Evolutionary conservation across 2,113 vertebrate genomes (phyloP).

Genomic region (Scomber japonicus): DNA sequence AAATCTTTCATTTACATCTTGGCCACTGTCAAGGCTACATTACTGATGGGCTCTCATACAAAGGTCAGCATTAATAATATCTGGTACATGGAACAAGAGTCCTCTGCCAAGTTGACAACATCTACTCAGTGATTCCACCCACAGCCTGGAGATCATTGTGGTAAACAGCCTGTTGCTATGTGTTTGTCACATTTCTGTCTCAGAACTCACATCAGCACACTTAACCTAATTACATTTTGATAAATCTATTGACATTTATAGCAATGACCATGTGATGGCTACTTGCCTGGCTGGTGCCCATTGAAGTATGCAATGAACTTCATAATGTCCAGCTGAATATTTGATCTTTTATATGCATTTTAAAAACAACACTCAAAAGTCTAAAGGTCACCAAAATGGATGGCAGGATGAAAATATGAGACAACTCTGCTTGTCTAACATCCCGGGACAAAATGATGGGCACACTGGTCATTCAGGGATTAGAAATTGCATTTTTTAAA

Average conservation of each 20-base stretch:
- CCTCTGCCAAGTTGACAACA: slow-evolving; percentile 25
- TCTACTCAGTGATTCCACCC: slow-evolving; percentile 47
- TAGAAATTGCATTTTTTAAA: no score
- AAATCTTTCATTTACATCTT: slow-evolving; percentile 16
- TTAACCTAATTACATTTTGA: slow-evolving; percentile 34
- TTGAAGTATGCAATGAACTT: background rate
- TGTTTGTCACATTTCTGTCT: slow-evolving; percentile 7
- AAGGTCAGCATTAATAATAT: slow-evolving; percentile 25
- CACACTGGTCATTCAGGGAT: no score
- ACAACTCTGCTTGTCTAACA: no score
- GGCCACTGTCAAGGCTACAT: background rate
- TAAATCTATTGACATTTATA: slow-evolving; percentile 23
- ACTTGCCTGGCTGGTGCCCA: background rate
- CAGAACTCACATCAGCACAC: background rate
- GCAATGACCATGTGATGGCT: background rate
- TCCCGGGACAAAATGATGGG: no score
- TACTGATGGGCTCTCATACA: background rate
- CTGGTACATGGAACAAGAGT: slow-evolving; percentile 29
- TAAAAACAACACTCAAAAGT: background rate
- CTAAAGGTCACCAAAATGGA: background rate
- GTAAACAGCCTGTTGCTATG: slow-evolving; percentile 23
- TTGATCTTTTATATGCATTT: background rate
- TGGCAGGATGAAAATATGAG: background rate
- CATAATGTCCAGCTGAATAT: background rate
- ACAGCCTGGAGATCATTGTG: slow-evolving; percentile 39